A percentile compares a stretch with the other conserved stretches of the same genome.
phyloP scores from a whole-genome alignment of 2,797 vertebrate species.

The Discoglossus pictus region DNA sequence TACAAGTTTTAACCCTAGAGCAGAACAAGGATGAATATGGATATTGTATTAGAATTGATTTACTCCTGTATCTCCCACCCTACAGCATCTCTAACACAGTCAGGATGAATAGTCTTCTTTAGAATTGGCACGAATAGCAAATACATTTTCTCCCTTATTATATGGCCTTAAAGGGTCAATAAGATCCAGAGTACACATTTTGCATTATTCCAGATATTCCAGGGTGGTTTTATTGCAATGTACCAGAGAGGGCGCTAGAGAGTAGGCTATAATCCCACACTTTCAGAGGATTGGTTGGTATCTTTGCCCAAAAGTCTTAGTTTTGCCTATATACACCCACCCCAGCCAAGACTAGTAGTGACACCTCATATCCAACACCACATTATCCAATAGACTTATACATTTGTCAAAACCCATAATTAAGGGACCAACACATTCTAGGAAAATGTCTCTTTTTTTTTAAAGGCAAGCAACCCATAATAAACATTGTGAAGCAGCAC shows the following conservation, averaged over 20 bases:
- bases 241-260: slow-evolving; percentile 63
- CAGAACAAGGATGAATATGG: slow-evolving; percentile 19
- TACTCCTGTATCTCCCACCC: not conserved
- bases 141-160: not conserved
- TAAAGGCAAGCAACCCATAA: slow-evolving; percentile 15
- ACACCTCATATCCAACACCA: no score
- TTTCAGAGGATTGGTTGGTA: not conserved
- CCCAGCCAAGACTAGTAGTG: no score
- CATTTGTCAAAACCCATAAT: no score
- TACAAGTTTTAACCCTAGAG: slow-evolving; percentile 36
- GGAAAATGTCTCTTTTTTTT: no score
- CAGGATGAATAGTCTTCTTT: not conserved
- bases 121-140: not conserved
- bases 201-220: not conserved
- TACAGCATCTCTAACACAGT: not conserved
- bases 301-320: not conserved
- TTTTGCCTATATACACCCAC: not conserved
- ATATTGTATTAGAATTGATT: slow-evolving; percentile 31
- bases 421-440: no score
- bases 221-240: not conserved
- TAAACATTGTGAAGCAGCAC: slow-evolving; percentile 48
- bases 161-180: not conserved
- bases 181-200: not conserved
- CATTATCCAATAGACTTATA: no score
- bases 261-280: slow-evolving; percentile 44